phyloP scores from a whole-genome alignment of 2,113 vertebrate genomes.

The Hippocampus zosterae region DNA sequence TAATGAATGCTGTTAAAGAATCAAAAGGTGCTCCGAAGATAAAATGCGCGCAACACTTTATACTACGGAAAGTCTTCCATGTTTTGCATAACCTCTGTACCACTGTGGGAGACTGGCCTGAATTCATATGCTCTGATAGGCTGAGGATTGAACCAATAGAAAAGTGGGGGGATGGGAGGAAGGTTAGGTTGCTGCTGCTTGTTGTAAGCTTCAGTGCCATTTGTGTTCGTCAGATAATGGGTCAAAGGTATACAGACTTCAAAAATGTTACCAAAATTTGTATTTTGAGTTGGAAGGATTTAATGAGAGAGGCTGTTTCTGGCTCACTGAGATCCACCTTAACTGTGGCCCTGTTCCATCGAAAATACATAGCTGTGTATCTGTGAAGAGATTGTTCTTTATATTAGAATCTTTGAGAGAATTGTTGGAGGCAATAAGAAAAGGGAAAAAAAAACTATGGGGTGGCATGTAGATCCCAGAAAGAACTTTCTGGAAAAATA shows the following conservation, averaged over 20 bases:
- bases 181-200: slow-evolving; percentile 41
- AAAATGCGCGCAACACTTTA: slow-evolving; percentile 25
- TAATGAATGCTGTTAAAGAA: neutral
- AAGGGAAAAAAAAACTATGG: neutral
- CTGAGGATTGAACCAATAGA: slow-evolving; percentile 60
- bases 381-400: neutral
- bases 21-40: slow-evolving; percentile 29
- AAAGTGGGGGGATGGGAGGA: slow-evolving; percentile 58
- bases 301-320: slow-evolving; percentile 11
- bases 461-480: slow-evolving; percentile 22
- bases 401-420: neutral
- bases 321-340: slow-evolving; percentile 20
- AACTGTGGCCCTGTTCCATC: slow-evolving; percentile 6
- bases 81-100: slow-evolving; percentile 62
- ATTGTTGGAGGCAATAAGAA: neutral
- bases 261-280: slow-evolving; percentile 8
- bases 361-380: neutral
- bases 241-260: slow-evolving; percentile 30
- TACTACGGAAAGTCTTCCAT: slow-evolving; percentile 41
- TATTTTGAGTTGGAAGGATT: slow-evolving; percentile 11
- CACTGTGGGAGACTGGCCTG: slow-evolving; percentile 59
- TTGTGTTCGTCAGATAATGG: slow-evolving; percentile 31
- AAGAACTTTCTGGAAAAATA: slow-evolving; percentile 60
- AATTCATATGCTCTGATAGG: slow-evolving; percentile 58
- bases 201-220: slow-evolving; percentile 35